Evolutionary conservation across 2,888 invertebrate genomes (phyloP), one percentile per base, ranked within the genome.

Genomic region (Campaea margaritaria): DNA sequence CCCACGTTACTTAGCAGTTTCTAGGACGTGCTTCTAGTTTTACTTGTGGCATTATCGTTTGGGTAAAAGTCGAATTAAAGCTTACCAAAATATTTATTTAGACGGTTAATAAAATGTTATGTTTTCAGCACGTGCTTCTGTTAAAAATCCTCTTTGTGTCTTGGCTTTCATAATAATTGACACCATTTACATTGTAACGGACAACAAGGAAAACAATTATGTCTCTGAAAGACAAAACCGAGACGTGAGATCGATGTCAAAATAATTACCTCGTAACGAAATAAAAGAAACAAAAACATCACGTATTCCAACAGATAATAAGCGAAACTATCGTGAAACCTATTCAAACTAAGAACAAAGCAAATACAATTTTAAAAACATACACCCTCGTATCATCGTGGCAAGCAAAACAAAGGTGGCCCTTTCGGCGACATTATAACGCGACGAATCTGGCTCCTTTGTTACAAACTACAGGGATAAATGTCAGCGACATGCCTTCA

Each of bases 391-490:
- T 79, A 77, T 79, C 78, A 79, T 68, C 67, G 68, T 75, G 73
- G 75, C 75, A 73, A 72, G 67, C 71, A 57, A 72, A 77, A 84
- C 82, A 86, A 85, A 79, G 78, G 78, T 74, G 72, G 55, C 69
- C 75, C 74, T 77, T 81, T 80, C 69, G 64, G 70, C 77, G 81
- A 79, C 83, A 82, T 83, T 81, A 84, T 81, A 80, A 76, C 75
- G 70, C 72, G 75, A 78, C 76, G 78, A 81, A 82, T 82, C 75
- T 76, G 68, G 75, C 72, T 84, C 82, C 82, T 84, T 87, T 87
- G 86, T 86, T 83, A 77, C 76, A 78, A 82, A 82, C 81, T 83
- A 83, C 82, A 80, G 70, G 81, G 79, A 86, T 86, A 85, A 88
- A 87, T 86, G 86, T 85, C 87, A 85, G 68, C 65, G 72, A 67